Percentiles rank a stretch among this genome's conserved stretches.
Evolutionary conservation across 2,888 invertebrate species (phyloP).

Genomic region (Eristalis intricaria): DNA sequence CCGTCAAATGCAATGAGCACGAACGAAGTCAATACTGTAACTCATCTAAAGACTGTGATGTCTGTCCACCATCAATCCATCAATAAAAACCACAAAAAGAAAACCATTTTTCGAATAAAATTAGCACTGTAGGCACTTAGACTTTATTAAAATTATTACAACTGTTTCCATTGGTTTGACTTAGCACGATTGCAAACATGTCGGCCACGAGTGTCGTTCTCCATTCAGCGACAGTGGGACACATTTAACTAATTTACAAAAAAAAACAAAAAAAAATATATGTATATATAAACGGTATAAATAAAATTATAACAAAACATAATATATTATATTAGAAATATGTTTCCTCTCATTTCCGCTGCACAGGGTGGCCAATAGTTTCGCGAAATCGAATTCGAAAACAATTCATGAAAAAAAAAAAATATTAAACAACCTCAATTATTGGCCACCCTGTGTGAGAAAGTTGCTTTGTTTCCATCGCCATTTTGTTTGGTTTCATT

Average conservation of each 20-base stretch:
- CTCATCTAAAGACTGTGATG: too few relatives aligned
- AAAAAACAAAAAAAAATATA: slow-evolving; percentile 11
- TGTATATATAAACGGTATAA: slow-evolving; percentile 32
- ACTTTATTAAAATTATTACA: slow-evolving; percentile 60
- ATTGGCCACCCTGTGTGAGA: neutral
- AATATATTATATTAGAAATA: slow-evolving; percentile 46
- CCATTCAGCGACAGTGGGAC: neutral
- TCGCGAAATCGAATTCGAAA: slow-evolving; percentile 4
- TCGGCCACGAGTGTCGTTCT: neutral
- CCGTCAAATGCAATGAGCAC: too few relatives aligned
- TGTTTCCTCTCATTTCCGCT: slow-evolving; percentile 17
- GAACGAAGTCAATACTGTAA: too few relatives aligned
- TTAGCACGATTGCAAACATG: slow-evolving; percentile 55
- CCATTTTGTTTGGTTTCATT: slow-evolving; percentile 13
- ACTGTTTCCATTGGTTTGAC: slow-evolving; percentile 53
- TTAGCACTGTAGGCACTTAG: slow-evolving; percentile 55
- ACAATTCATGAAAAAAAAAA: neutral
- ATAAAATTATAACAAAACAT: slow-evolving; percentile 61
- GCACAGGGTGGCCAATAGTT: slow-evolving; percentile 11
- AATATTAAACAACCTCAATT: neutral
- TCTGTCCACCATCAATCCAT: neutral
- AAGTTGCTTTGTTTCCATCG: neutral
- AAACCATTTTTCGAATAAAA: slow-evolving; percentile 12
- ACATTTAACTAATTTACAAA: slow-evolving; percentile 10
- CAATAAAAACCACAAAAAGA: neutral